A percentile compares a stretch with the other conserved stretches of the same genome.
Conservation (phyloP, 2,888 invertebrate species). For the Seira musarum region DNA sequence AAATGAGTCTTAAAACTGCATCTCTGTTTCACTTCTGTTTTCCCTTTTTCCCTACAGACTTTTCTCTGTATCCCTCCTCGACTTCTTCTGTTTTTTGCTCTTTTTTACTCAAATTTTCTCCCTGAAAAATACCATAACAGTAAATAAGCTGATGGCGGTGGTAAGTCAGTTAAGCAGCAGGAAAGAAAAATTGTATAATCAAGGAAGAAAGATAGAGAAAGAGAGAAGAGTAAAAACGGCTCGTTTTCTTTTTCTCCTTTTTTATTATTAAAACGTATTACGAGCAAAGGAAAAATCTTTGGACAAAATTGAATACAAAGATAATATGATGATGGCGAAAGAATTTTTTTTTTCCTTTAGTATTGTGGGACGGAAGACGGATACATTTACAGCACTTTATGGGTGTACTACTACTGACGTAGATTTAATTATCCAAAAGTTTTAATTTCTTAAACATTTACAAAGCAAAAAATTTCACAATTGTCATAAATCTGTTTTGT, state of each 20-base stretch:
- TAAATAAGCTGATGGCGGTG: constrained; percentile 17
- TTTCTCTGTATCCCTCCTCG: constrained; percentile 32
- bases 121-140: constrained; percentile 17
- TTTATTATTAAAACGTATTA: constrained; percentile 17
- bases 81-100: constrained; percentile 22
- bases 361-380: constrained; percentile 52
- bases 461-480: constrained; percentile 58
- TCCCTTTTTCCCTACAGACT: constrained; percentile 19
- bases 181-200: constrained; percentile 28
- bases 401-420: constrained; percentile 54
- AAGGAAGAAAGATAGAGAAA: constrained; percentile 18
- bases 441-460: constrained; percentile 61
- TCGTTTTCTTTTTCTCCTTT: constrained; percentile 1
- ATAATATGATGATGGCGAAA: constrained; percentile 13
- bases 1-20: neutral
- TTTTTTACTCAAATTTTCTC: neutral
- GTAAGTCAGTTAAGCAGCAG: constrained; percentile 48
- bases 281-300: neutral
- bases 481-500: constrained; percentile 56
- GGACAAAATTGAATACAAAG: constrained; percentile 8
- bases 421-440: constrained; percentile 62
- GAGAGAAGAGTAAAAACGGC: constrained; percentile 3
- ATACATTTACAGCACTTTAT: constrained; percentile 59
- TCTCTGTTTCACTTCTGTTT: neutral
- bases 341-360: constrained; percentile 13